phyloP scores from a whole-genome alignment of 2,888 invertebrate species.

The Eutolmus rufibarbis region DNA sequence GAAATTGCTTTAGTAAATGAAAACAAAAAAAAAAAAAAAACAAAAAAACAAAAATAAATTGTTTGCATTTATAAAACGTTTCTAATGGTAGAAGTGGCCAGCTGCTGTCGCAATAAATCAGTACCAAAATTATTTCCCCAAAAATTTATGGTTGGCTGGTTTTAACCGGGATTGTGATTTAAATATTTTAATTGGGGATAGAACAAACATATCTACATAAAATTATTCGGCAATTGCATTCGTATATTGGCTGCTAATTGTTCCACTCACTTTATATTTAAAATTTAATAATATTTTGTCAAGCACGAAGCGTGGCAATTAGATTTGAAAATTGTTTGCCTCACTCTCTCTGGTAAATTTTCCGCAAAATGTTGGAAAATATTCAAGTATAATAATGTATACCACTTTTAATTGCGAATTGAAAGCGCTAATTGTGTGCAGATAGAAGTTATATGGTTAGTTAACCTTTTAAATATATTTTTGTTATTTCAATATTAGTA shows the following conservation, averaged over 20 bases:
- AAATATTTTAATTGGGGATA: background rate
- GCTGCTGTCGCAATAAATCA: background rate
- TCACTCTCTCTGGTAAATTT: background rate
- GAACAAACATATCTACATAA: background rate
- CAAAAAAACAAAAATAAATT: too few relatives aligned
- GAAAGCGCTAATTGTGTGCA: background rate
- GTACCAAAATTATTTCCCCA: background rate
- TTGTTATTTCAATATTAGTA: background rate
- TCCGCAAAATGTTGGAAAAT: background rate
- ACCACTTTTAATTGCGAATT: background rate
- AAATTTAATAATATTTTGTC: background rate
- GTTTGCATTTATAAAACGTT: background rate
- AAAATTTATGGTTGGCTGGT: background rate
- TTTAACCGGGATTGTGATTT: background rate
- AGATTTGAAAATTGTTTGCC: background rate
- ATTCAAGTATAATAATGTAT: background rate
- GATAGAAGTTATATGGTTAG: background rate
- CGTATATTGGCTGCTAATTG: background rate
- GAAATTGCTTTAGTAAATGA: background rate
- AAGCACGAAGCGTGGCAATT: background rate
- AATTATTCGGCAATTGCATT: background rate
- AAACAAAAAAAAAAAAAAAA: background rate
- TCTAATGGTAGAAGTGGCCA: background rate
- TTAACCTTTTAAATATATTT: background rate
- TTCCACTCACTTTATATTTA: background rate